Percentiles rank a stretch among this genome's conserved stretches.
Conservation (phyloP, 1,140 invertebrate genomes). For the Nautilus pompilius region DNA sequence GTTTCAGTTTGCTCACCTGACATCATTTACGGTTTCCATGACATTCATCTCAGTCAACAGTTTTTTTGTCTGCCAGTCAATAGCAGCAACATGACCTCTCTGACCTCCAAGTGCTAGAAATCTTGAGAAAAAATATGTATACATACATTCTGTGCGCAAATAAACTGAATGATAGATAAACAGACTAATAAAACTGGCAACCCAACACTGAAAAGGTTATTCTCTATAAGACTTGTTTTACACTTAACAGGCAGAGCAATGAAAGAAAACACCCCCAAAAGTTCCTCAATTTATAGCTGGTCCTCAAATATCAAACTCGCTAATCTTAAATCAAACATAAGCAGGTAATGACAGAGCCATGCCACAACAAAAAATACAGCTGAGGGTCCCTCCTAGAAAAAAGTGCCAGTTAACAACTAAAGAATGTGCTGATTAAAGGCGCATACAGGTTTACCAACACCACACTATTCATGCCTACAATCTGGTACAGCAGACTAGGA, state of each 20-base stretch:
- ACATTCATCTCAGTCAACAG: slow-evolving; percentile 95
- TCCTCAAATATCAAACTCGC: too few relatives aligned
- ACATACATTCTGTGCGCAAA: neutral
- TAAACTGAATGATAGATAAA: neutral
- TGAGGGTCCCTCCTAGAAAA: too few relatives aligned
- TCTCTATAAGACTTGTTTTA: neutral
- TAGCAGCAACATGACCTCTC: slow-evolving; percentile 89
- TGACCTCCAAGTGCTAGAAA: slow-evolving; percentile 85
- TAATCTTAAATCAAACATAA: too few relatives aligned
- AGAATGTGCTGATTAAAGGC: too few relatives aligned
- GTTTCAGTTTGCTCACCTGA: slow-evolving; percentile 63
- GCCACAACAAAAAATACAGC: too few relatives aligned
- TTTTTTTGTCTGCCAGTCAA: slow-evolving; percentile 97
- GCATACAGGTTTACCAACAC: too few relatives aligned
- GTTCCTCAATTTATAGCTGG: too few relatives aligned
- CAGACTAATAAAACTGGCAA: neutral
- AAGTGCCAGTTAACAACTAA: too few relatives aligned
- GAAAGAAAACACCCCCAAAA: neutral
- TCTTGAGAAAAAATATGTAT: slow-evolving; percentile 22
- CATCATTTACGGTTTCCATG: slow-evolving; percentile 91
- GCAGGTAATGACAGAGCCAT: too few relatives aligned
- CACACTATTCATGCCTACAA: too few relatives aligned
- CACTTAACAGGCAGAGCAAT: neutral
- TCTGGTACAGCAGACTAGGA: too few relatives aligned
- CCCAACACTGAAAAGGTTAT: neutral